phyloP scores from a whole-genome alignment of 1,140 invertebrate genomes.

The Lasaia peninsularis region DNA sequence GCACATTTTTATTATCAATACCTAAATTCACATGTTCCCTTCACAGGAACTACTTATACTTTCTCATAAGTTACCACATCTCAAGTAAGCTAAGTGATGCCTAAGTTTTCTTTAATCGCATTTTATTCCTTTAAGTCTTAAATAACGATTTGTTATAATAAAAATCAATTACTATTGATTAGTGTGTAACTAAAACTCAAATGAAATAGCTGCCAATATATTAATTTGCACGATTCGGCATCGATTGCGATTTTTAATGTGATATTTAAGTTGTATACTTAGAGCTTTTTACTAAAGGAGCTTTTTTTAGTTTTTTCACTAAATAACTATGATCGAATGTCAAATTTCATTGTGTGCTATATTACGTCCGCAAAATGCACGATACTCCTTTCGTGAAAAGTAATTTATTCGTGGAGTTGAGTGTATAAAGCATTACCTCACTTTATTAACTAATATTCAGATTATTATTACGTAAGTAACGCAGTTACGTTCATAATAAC shows the following conservation, averaged over 20 bases:
- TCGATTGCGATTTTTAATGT: slow-evolving; percentile 42
- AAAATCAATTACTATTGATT: slow-evolving; percentile 26
- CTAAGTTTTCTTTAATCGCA: slow-evolving; percentile 69
- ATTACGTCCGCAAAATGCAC: not conserved
- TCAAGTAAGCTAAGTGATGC: slow-evolving; percentile 67
- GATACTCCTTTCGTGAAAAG: slow-evolving; percentile 1
- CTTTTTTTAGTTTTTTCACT: not conserved
- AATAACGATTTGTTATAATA: slow-evolving; percentile 26
- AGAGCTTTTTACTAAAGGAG: not conserved
- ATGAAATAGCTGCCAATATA: slow-evolving; percentile 28
- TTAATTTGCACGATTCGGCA: slow-evolving; percentile 19
- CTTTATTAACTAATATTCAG: no score
- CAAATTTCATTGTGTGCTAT: slow-evolving; percentile 1
- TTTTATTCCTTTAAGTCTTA: slow-evolving; percentile 62
- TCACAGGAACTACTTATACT: slow-evolving; percentile 23
- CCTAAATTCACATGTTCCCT: slow-evolving; percentile 11
- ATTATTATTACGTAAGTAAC: no score
- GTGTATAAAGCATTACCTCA: not conserved
- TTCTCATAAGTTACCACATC: slow-evolving; percentile 44
- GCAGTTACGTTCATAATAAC: no score
- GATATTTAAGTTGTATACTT: not conserved
- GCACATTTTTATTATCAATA: not conserved
- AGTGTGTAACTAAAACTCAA: slow-evolving; percentile 24
- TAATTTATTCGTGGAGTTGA: not conserved
- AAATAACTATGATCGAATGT: slow-evolving; percentile 41